Percentiles rank a stretch among this genome's conserved stretches.
phyloP scores from a whole-genome alignment of 2,797 vertebrate species.

The Syndactyla subalaris region DNA sequence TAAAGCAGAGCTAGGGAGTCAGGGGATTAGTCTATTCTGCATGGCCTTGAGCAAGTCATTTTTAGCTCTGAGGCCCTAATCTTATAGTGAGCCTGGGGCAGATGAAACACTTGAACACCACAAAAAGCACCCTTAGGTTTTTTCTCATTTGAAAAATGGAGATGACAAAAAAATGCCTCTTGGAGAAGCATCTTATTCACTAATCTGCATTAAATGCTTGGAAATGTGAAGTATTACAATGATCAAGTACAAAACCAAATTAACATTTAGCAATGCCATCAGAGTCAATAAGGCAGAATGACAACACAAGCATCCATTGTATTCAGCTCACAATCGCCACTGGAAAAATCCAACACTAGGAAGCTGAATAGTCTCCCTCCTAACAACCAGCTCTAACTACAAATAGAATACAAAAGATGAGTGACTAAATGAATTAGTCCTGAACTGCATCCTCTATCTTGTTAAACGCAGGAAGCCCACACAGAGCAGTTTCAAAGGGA shows the following conservation, averaged over 20 bases:
- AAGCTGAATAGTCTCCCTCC: not conserved
- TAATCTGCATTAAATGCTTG: not conserved
- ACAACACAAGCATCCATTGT: not conserved
- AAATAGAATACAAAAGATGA: conserved; percentile 53
- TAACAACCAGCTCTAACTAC: conserved; percentile 33
- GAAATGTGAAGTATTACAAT: not conserved
- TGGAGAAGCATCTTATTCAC: not conserved
- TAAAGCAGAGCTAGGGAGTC: conserved; percentile 42
- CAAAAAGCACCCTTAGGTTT: not conserved
- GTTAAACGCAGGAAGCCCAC: conserved; percentile 48
- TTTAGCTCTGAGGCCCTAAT: conserved; percentile 54
- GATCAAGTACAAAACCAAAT: not conserved
- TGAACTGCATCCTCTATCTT: conserved; percentile 25
- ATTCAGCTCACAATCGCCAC: not conserved
- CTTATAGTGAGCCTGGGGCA: not conserved
- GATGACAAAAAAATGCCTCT: not conserved
- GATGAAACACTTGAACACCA: conserved; percentile 10
- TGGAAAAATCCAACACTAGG: conserved; percentile 14
- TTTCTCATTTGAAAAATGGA: not conserved
- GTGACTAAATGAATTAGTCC: conserved; percentile 36
- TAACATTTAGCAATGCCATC: not conserved
- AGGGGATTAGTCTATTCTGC: conserved; percentile 51
- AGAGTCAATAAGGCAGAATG: not conserved
- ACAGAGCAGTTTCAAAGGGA: conserved; percentile 31
- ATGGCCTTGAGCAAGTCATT: conserved; percentile 29